Conservation (phyloP, 2,113 vertebrate species). For the Panthera leo region DNA sequence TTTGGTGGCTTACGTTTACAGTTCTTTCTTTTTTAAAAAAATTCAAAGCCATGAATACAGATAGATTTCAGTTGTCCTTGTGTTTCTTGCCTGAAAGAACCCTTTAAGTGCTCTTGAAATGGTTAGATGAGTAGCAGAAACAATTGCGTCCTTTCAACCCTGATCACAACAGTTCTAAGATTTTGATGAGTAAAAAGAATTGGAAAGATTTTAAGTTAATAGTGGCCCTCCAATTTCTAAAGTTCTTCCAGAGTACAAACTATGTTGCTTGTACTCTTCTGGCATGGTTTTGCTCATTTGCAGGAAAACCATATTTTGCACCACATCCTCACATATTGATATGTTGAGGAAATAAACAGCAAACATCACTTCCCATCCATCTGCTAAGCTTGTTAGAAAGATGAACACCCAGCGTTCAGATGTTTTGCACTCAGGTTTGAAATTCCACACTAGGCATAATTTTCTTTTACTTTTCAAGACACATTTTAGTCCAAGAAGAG, state of each 20-base stretch:
- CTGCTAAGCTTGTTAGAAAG: constrained; percentile 85
- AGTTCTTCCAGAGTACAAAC: constrained; percentile 74
- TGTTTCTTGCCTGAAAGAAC: constrained; percentile 50
- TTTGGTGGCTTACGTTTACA: constrained; percentile 31
- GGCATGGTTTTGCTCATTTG: constrained; percentile 84
- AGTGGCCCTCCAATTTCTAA: constrained; percentile 72
- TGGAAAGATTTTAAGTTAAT: constrained; percentile 71
- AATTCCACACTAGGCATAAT: constrained; percentile 56
- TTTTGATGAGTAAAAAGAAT: constrained; percentile 59
- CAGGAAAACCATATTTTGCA: constrained; percentile 85
- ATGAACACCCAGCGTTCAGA: constrained; percentile 82
- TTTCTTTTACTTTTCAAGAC: constrained; percentile 65
- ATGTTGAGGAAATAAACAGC: constrained; percentile 87
- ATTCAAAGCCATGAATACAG: constrained; percentile 49
- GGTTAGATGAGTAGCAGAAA: constrained; percentile 60
- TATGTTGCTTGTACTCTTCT: constrained; percentile 77
- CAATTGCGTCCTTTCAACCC: constrained; percentile 52
- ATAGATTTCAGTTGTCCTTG: constrained; percentile 65
- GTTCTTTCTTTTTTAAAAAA: constrained; percentile 4
- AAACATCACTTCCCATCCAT: constrained; percentile 88
- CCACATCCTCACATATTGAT: constrained; percentile 88
- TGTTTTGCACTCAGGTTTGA: constrained; percentile 80
- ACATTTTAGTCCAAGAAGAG: constrained; percentile 53
- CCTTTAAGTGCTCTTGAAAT: constrained; percentile 61
- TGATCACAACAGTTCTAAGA: constrained; percentile 31